Evolutionary conservation across 2,888 invertebrate species (phyloP), one percentile per base, ranked within the genome.

Genomic region (Parnassius smintheus): DNA sequence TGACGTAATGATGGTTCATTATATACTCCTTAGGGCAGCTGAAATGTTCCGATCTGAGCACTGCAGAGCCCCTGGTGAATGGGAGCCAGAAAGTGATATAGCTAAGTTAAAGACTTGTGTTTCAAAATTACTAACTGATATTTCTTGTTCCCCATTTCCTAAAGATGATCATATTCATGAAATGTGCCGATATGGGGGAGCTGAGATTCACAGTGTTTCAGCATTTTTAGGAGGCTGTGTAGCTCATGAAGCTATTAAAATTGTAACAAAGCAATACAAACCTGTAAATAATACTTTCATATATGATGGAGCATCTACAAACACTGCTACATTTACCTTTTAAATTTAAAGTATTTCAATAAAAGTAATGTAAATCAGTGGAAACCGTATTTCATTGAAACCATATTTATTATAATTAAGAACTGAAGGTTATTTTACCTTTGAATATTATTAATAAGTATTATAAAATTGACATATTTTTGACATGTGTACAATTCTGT

Each of bases 81-180:
- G 95, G 84, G 95, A 97, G 78, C 96, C 97, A 22, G 98, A 99
- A 86, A 95, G 96, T 46, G 99, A 99, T 79, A 96, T 98, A 68
- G 93, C 96, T 0, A 96, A 96, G 78, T 88, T 99, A 9, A 99
- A 98, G 91, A 94, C 91, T 58, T 93, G 93, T 72, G 92, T 93
- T 22, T 88, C 91, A 55, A 97, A 97, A 88, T 86, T 98, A 62
- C 86, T 98, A 0, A 93, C 93, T 66, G 98, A 99, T 85, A 96
- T 98, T 95, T 96, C 97, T 4, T 95, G 96, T 76, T 87, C 93
- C 60, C 94, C 95, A 18, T 94, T 95, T 48, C 93, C 96, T 50
- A 96, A 97, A 80, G 99, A 99, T 86, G 98, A 99, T 83, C 96
- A 96, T 76, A 94, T 98, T 44, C 98, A 98, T 85, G 99, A 98